phyloP scores from a whole-genome alignment of 92 coral and sea anemone genomes.

The Palythoa grandis region DNA sequence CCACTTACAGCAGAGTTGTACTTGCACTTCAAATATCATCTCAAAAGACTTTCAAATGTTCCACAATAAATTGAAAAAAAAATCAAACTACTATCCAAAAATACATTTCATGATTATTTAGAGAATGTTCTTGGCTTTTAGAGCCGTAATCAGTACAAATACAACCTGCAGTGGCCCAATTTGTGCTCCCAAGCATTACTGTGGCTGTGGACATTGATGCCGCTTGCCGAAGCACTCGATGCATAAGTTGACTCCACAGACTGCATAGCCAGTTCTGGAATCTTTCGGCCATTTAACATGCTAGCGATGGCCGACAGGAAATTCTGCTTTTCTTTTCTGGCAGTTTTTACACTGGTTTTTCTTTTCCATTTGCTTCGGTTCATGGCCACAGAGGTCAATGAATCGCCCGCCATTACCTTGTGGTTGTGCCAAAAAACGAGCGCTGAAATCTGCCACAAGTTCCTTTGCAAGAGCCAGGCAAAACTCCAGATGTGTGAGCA shows the following conservation, averaged over 20 bases:
- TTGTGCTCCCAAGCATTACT: too few relatives aligned
- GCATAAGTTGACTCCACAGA: conserved; percentile 25
- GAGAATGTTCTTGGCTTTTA: conserved; percentile 21
- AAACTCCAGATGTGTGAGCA: conserved; percentile 22
- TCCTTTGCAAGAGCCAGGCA: conserved; percentile 8
- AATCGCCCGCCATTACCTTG: neutral
- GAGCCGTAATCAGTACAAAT: conserved; percentile 10
- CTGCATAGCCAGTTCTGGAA: conserved; percentile 19
- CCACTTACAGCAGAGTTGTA: conserved; percentile 16
- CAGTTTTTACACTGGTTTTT: conserved; percentile 15
- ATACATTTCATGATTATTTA: conserved; percentile 13
- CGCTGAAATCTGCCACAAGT: conserved; percentile 6
- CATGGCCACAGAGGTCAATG: conserved; percentile 17
- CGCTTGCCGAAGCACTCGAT: conserved; percentile 18
- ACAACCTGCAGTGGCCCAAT: too few relatives aligned
- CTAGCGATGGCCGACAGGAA: conserved; percentile 23
- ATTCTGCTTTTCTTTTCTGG: conserved; percentile 19
- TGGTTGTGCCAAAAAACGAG: conserved; percentile 1
- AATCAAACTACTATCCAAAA: conserved; percentile 17
- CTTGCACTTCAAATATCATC: conserved; percentile 6
- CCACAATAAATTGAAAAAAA: conserved; percentile 4
- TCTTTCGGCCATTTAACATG: conserved; percentile 15
- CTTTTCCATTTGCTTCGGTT: conserved; percentile 2
- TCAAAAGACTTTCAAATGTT: conserved; percentile 12
- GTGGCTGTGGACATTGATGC: conserved; percentile 21